Base-by-base conservation (phyloP, 2,888 invertebrate species). In the Mythimna lalbum region DNA sequence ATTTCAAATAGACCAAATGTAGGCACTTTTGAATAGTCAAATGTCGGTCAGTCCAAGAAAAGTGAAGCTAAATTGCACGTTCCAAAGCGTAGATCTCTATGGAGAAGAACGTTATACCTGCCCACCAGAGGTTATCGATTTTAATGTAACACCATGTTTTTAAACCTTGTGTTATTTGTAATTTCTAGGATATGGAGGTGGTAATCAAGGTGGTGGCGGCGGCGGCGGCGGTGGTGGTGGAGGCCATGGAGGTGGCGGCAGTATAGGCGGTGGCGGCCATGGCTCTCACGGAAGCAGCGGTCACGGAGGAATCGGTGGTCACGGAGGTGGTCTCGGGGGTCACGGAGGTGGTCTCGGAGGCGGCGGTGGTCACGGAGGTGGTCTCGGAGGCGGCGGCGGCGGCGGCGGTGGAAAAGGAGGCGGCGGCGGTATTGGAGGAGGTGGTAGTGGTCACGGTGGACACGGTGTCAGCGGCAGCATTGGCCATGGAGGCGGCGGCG, bases 381-480 rank as follows among this genome's bases (percentile, higher is more conserved):
- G 61, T 0, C 69, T 76, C 50, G 14, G 12, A 0, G n/a, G 60
- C 0, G 71, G 76, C 50, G 6, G 88, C 59, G 53, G 78, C 12
- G 36, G 68, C 4, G 12, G 7, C 3, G 19, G 31, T 5, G 78
- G 79, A 0, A 47, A 64, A 19, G 79, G 82, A 1, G 78, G 80
- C 6, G 84, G 85, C 21, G 68, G 71, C 4, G 75, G 79, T 5
- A 72, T 78, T 5, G 79, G 85, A 2, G 55, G 55, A 7, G 5
- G 83, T 5, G 70, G 73, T 7, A 80, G 83, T 6, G 43, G 82
- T 12, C 63, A 68, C 19, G 72, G 59, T 2, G 64, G 76, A 3
- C 56, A 64, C 5, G 86, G 86, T 4, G 78, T 82, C 7, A 55
- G 71, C 5, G 86, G 88, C n/a, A n/a, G n/a, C n/a, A n/a, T n/a